These are phyloP conservation scores for Amphiprion clarkii DNA, from an alignment of 2,797 vertebrate species.

Conservation along the genomic window DNA sequence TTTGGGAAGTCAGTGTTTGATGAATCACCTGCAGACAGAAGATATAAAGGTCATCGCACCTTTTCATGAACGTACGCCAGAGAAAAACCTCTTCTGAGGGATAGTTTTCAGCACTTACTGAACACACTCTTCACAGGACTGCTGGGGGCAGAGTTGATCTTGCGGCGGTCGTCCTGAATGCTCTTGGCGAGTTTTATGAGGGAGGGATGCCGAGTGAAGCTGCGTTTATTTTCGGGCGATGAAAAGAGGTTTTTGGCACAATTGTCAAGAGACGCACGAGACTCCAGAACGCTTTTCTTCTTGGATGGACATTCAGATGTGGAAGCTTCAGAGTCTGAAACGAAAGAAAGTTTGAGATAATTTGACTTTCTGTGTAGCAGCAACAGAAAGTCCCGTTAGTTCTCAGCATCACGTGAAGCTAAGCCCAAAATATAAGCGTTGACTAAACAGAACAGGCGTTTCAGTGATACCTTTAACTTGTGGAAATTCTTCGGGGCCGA, in stretches of 20 bases:
- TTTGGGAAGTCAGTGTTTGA: constrained; percentile 69
- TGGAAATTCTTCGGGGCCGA: constrained; percentile 88
- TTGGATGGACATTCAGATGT: constrained; percentile 29
- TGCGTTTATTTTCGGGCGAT: constrained; percentile 84
- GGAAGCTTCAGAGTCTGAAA: constrained; percentile 68
- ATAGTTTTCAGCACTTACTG: constrained; percentile 70
- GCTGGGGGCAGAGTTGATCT: constrained; percentile 94
- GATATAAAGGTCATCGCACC: neutral
- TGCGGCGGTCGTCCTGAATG: constrained; percentile 92
- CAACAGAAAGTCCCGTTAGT: no score
- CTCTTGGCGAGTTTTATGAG: constrained; percentile 93
- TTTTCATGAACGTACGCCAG: neutral
- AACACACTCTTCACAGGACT: constrained; percentile 88
- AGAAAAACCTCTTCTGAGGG: fast-evolving
- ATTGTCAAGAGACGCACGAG: constrained; percentile 85
- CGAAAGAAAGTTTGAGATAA: constrained; percentile 2
- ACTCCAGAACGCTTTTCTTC: constrained; percentile 68
- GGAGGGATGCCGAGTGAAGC: constrained; percentile 94
- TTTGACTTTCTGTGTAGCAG: no score
- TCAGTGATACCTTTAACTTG: constrained; percentile 82
- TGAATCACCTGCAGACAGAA: constrained; percentile 58
- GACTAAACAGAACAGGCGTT: neutral
- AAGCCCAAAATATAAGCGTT: no score
- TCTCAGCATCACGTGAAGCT: no score
- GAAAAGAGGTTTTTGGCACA: constrained; percentile 96